Base-by-base conservation (phyloP, 2,797 vertebrate species). In the Crocidura indochinensis region DNA sequence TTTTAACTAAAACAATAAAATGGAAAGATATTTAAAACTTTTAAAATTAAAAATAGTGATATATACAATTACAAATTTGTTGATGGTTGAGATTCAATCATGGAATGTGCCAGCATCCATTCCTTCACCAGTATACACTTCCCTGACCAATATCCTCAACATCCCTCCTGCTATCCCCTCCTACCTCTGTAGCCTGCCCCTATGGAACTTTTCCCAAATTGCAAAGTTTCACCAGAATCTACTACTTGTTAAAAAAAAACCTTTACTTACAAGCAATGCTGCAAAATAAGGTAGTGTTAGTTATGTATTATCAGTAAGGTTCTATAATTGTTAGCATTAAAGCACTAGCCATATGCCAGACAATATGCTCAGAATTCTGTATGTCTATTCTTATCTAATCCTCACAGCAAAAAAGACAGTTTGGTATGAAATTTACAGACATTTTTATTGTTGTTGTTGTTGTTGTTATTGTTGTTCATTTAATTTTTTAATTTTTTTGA, bases 181-280 rank as follows among this genome's bases (percentile, higher is more conserved):
- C 38, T 38, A 38, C 38, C 38, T 38, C 38, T 38, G 38, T 5
- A 38, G 38, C 2, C 38, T 38, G 38, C 38, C 38, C 38, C 38
- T n/a, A 38, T 38, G 38, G 38, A 2, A 38, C 38, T 38, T 38
- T 38, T 38, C 38, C 38, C 38, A 38, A 38, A 38, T 38, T 38
- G 38, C 38, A 38, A 38, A 38, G 38, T 38, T 38, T 38, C 38
- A 38, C 38, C n/a, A 88, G 81, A 81, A 85, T 73, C 31, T 80
- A 51, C 77, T 73, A 95, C 49, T 89, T 91, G 38, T 20, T 38
- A 38, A 24, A 84, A 94, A 77, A 87, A 74, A 53, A 2, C 29
- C 60, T 19, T 2, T 69, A 83, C 67, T 84, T 87, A 17, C 64
- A 80, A 89, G 56, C 10, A 89, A 8, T 24, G 10, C 10, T 69